Percentiles rank a stretch among this genome's conserved stretches.
Conservation (phyloP, 2,797 vertebrate genomes). For the Threskiornis aethiopicus region DNA sequence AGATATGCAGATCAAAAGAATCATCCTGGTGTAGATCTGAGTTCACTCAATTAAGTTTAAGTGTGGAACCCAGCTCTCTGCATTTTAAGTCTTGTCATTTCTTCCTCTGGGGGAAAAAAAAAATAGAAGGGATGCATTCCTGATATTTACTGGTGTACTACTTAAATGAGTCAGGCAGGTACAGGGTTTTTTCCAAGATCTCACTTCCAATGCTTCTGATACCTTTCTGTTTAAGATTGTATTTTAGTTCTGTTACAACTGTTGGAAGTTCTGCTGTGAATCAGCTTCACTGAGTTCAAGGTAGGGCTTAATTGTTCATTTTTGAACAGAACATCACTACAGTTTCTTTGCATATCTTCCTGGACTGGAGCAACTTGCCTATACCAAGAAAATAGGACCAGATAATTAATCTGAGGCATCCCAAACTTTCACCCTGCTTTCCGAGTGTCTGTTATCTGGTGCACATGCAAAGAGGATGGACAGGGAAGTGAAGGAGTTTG, state of each 20-base stretch:
- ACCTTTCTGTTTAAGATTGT: neutral
- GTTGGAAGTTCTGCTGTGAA: neutral
- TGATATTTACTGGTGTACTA: neutral
- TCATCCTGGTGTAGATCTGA: neutral
- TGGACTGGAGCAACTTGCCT: neutral
- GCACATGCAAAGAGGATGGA: neutral
- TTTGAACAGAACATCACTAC: neutral
- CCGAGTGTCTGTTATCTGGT: neutral
- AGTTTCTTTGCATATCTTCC: neutral
- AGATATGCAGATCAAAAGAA: neutral
- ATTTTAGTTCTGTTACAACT: neutral
- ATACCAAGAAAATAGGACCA: neutral
- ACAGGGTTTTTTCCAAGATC: neutral
- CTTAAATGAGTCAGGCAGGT: neutral
- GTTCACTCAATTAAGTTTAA: neutral
- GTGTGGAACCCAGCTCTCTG: neutral
- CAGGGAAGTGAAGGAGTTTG: neutral
- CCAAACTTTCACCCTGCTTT: neutral
- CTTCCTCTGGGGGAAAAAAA: neutral
- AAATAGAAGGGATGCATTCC: neutral
- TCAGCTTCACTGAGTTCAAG: neutral
- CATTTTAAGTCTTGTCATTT: neutral
- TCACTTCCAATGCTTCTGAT: neutral
- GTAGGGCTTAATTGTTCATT: neutral
- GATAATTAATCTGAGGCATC: neutral